A percentile compares a stretch with the other conserved stretches of the same genome.
These are phyloP conservation scores for Chascanopsetta lugubris DNA, from an alignment of 2,113 vertebrate species.

Conservation along the genomic window DNA sequence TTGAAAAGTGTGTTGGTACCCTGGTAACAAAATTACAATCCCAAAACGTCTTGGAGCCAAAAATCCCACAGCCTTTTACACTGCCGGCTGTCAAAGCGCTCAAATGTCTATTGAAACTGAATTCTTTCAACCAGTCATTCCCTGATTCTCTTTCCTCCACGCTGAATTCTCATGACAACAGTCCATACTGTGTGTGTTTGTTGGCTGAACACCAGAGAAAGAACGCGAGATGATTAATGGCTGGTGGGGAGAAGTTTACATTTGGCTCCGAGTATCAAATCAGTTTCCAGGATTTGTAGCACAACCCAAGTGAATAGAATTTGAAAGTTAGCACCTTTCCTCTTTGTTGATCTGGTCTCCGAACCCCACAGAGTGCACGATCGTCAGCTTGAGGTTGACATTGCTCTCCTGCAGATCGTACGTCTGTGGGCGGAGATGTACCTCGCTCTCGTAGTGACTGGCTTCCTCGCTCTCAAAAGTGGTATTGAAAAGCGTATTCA, in stretches of 20 bases:
- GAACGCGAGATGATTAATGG: constrained; percentile 4
- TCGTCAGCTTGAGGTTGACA: constrained; percentile 91
- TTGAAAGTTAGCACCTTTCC: constrained; percentile 87
- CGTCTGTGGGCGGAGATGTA: constrained; percentile 85
- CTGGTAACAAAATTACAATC: constrained; percentile 31
- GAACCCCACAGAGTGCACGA: constrained; percentile 93
- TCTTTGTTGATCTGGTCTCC: constrained; percentile 97
- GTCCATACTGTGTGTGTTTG: constrained; percentile 8
- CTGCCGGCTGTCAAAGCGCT: constrained; percentile 43
- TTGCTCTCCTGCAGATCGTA: constrained; percentile 94
- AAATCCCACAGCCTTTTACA: constrained; percentile 4
- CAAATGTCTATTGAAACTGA: constrained; percentile 36
- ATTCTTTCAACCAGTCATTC: constrained; percentile 56
- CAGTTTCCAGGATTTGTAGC: too few relatives aligned
- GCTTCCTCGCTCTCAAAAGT: constrained; percentile 92
- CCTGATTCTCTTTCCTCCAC: constrained; percentile 20
- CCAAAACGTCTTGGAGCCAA: constrained; percentile 16
- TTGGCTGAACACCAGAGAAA: constrained; percentile 22
- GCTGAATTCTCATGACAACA: constrained; percentile 33
- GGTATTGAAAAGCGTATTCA: constrained; percentile 97
- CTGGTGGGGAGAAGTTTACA: constrained; percentile 2
- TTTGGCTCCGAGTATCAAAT: not conserved
- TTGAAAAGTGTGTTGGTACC: constrained; percentile 16
- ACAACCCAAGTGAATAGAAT: not conserved
- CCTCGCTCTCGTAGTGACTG: constrained; percentile 87